Conservation (phyloP, 2,113 vertebrate species). For the Megaceryle torquata region DNA sequence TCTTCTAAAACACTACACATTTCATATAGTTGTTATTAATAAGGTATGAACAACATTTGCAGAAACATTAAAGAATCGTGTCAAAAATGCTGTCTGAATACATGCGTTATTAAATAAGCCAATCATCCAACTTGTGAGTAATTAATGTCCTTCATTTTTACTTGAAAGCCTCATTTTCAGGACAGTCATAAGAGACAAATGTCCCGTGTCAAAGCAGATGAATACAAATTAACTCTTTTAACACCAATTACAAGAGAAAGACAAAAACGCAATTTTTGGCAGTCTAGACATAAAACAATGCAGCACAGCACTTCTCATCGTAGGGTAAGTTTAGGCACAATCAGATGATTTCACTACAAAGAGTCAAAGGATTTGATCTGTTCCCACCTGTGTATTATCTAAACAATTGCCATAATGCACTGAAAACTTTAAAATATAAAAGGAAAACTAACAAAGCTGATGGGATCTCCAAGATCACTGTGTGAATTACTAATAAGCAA, state of each 20-base stretch:
- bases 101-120: constrained; percentile 28
- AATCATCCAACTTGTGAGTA: not conserved
- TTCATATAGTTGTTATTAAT: constrained; percentile 25
- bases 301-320: not conserved
- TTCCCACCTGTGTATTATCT: not conserved
- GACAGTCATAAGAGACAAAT: not conserved
- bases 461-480: not conserved
- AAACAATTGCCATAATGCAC: not conserved
- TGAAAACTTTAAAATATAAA: not conserved
- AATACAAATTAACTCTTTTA: constrained; percentile 3
- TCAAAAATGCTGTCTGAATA: not conserved
- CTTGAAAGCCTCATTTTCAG: constrained; percentile 17
- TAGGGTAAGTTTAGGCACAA: not conserved
- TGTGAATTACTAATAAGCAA: not conserved
- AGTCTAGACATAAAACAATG: not conserved
- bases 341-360: not conserved
- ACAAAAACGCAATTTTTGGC: not conserved
- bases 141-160: constrained; percentile 36
- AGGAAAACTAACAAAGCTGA: not conserved
- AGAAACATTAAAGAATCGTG: constrained; percentile 43
- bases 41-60: constrained; percentile 14
- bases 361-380: not conserved
- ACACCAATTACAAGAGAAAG: not conserved
- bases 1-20: not conserved
- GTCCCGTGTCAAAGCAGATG: not conserved